Evolutionary conservation across 2,797 vertebrate genomes (phyloP).

Genomic region (Hapalemur alaotrensis): DNA sequence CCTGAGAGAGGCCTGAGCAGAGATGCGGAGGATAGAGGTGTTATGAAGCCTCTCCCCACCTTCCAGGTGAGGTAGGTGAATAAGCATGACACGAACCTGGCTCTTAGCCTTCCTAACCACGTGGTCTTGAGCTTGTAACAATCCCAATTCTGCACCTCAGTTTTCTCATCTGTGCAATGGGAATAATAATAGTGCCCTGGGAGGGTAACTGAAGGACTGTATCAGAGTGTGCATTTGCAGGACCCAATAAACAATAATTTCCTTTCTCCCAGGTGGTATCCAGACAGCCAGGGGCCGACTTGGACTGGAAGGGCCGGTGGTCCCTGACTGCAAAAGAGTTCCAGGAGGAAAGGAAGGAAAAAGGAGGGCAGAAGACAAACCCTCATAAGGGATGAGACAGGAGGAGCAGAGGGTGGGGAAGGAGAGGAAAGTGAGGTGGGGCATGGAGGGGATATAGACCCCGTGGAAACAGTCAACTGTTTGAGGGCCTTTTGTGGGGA

Average conservation of each 20-base stretch:
- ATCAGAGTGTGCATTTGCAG: not conserved
- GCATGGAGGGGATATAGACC: not conserved
- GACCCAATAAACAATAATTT: not conserved
- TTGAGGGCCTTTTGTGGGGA: not conserved
- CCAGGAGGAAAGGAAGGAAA: not conserved
- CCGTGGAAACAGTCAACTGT: not conserved
- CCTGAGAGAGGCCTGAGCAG: not conserved
- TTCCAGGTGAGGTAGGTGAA: not conserved
- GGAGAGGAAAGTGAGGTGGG: not conserved
- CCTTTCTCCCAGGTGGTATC: not conserved
- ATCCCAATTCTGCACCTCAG: not conserved
- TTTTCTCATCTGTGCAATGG: conserved; percentile 21
- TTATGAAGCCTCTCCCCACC: not conserved
- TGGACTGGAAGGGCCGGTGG: not conserved
- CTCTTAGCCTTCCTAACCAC: not conserved
- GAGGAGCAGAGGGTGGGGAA: not conserved
- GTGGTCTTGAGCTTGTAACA: not conserved
- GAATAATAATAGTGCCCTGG: not conserved
- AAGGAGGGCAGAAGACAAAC: not conserved
- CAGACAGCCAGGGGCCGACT: not conserved
- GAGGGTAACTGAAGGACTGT: not conserved
- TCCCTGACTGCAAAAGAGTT: not conserved
- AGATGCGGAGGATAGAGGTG: not conserved
- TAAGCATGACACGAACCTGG: not conserved
- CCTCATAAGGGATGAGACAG: not conserved